These are phyloP conservation scores for Anthopleura sola DNA, from an alignment of 64 coral and sea anemone species.

Conservation along the genomic window DNA sequence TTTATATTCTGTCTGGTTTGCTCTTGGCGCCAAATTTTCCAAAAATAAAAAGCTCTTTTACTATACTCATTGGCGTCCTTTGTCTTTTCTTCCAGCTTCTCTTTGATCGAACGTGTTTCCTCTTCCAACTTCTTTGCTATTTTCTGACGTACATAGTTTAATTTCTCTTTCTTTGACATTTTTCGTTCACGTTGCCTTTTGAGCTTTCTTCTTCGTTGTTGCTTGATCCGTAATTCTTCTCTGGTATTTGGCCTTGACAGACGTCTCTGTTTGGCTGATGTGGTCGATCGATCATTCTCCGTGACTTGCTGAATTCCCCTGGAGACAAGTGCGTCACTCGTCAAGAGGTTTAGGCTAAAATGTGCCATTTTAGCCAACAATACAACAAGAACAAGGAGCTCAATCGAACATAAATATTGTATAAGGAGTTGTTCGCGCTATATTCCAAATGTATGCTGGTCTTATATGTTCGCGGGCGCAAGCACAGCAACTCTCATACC, in stretches of 20 bases:
- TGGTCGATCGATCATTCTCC: neutral
- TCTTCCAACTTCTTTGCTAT: neutral
- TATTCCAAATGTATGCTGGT: no score
- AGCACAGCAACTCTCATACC: no score
- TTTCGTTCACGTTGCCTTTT: neutral
- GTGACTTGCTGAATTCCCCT: neutral
- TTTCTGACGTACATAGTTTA: neutral
- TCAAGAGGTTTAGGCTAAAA: neutral
- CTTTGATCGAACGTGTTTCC: neutral
- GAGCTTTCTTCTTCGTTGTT: conserved; percentile 3
- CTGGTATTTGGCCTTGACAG: conserved; percentile 14
- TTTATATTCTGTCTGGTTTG: neutral
- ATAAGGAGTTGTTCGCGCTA: no score
- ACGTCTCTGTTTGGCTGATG: neutral
- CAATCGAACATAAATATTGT: no score
- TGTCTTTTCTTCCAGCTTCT: conserved; percentile 3
- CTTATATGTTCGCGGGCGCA: no score
- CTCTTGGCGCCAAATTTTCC: conserved; percentile 4
- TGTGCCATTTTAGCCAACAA: neutral
- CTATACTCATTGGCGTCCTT: neutral
- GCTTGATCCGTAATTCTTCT: conserved; percentile 4
- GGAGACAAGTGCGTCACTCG: conserved; percentile 8
- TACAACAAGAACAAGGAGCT: no score
- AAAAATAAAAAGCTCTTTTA: conserved; percentile 3
- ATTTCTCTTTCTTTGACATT: neutral